Evolutionary conservation across 2,113 vertebrate species (phyloP).

Genomic region (Archocentrus centrarchus): DNA sequence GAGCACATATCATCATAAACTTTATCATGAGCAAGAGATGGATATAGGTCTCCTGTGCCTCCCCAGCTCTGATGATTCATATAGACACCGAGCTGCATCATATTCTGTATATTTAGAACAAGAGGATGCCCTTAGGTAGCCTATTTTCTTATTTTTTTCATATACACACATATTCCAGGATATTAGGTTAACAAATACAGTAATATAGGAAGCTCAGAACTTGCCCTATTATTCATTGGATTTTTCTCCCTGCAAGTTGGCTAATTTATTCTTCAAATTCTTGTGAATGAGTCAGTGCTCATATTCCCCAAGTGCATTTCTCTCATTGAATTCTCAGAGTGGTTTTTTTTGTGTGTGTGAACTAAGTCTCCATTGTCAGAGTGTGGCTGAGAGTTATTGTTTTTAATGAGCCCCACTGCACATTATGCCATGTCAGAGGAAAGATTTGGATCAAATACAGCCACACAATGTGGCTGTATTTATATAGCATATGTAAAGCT

Average conservation of each 20-base stretch:
- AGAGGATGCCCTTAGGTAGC: not conserved
- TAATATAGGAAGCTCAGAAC: not conserved
- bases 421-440: conserved; percentile 40
- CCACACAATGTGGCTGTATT: not conserved
- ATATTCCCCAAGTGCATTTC: conserved; percentile 22
- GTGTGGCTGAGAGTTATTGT: conserved; percentile 54
- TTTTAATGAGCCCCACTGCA: conserved; percentile 73
- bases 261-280: conserved; percentile 20
- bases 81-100: conserved; percentile 41
- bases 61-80: conserved; percentile 64
- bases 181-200: not conserved
- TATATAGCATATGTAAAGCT: not conserved
- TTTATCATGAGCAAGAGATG: conserved; percentile 50
- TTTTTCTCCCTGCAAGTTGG: not conserved
- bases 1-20: conserved; percentile 47
- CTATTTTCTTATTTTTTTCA: not conserved
- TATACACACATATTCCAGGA: not conserved
- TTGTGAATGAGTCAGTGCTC: conserved; percentile 61
- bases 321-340: conserved; percentile 47
- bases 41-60: conserved; percentile 49
- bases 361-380: conserved; percentile 43
- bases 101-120: conserved; percentile 56
- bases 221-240: not conserved
- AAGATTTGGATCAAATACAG: conserved; percentile 34
- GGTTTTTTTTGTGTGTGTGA: conserved; percentile 14